Base-by-base conservation (phyloP, 92 coral and sea anemone genomes). In the Heteractis magnifica region DNA sequence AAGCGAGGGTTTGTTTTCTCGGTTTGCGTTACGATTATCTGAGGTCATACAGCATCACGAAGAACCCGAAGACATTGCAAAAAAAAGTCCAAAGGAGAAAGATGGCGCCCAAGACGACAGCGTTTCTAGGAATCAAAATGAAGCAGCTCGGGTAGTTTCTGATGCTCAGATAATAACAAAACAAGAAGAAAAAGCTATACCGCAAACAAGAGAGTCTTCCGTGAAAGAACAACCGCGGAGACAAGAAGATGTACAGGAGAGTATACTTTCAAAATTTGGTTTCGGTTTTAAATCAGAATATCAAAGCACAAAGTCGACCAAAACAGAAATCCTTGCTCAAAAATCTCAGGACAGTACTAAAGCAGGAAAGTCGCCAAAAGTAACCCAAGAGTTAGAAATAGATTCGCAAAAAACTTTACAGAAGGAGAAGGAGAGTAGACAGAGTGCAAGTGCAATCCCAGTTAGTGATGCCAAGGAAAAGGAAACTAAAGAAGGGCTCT, bases 1-100 rank as follows among this genome's bases (percentile, higher is more conserved):
- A 14, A 70, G 65, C 9, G 77, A 81, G 20, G 84, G 84, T 3
- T 53, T 81, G 50, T 81, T 81, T 48, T 81, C 84, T 7, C 26
- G 74, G 6, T 49, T 80, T 18, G 83, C 56, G 4, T 81, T 51
- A 51, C 21, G 64, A 65, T 49, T 65, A 18, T 68, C 77, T 4
- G 84, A 81, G 8, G 26, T 52, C 8, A 81, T 49, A 7, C 26
- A 72, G 60, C 68, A 56, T 79, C 72, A 65, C 52, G 70, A 79
- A 18, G 81, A 51, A 77, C 51, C 53, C 4, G 81, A 75, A 16
- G 51, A 51, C 77, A 34, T 34, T 34, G 44, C 2, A 34, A 73
- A 13, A 26, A 9, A 23, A 51, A 52, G 6, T 52, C 58, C 80
- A n/a, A 53, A 62, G 20, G 70, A 62, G 20, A 62, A 77, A 53